Percentiles rank a stretch among this genome's conserved stretches.
Evolutionary conservation across 2,113 vertebrate genomes (phyloP).

Genomic region (Lophochroa leadbeateri): DNA sequence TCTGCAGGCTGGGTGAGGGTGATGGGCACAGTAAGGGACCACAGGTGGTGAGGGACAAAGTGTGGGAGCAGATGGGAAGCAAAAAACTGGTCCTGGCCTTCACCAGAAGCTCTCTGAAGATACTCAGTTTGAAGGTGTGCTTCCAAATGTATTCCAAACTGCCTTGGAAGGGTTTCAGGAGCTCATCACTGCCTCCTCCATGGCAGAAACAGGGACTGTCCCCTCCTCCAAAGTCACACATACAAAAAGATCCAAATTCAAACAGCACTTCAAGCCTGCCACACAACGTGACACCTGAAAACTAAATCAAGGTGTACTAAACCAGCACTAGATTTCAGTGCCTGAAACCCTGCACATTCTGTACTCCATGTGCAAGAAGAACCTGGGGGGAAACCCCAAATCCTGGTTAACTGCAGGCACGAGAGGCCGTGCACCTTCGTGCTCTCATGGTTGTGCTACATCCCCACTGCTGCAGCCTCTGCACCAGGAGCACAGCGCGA

Average conservation of each 20-base stretch:
- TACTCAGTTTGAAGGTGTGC: fast-evolving
- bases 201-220: background rate
- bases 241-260: background rate
- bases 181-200: background rate
- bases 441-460: fast-evolving
- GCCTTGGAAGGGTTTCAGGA: background rate
- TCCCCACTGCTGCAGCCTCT: background rate
- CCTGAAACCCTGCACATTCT: background rate
- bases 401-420: background rate
- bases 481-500: fast-evolving
- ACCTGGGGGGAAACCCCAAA: background rate
- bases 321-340: background rate
- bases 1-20: background rate
- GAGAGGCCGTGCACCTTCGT: fast-evolving
- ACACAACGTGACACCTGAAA: background rate
- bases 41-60: background rate
- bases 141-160: background rate
- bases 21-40: background rate
- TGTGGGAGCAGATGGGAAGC: background rate
- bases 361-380: fast-evolving
- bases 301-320: background rate
- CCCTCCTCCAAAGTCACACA: background rate
- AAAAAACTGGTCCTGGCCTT: fast-evolving
- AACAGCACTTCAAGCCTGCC: background rate
- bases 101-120: background rate